A percentile compares a stretch with the other conserved stretches of the same genome.
These are phyloP conservation scores for Parochlus steinenii DNA, from an alignment of 2,888 invertebrate species.

Conservation along the genomic window DNA sequence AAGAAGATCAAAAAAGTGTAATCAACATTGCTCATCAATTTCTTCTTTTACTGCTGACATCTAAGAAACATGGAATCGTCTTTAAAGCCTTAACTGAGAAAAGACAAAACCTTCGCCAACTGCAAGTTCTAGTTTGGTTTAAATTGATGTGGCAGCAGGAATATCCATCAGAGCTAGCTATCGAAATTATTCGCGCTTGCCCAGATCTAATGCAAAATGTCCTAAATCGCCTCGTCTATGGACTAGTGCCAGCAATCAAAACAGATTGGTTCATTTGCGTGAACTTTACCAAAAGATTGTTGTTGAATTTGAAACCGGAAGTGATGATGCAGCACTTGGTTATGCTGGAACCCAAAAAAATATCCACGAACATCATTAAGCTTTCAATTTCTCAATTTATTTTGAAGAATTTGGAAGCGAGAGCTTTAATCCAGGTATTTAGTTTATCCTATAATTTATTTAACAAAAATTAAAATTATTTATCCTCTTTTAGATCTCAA, in stretches of 20 bases:
- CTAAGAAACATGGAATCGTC: constrained; percentile 57
- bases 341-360: constrained; percentile 4
- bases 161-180: constrained; percentile 42
- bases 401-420: constrained; percentile 20
- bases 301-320: constrained; percentile 1
- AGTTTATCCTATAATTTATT: too few species aligned
- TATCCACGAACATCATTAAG: constrained; percentile 8
- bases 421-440: constrained; percentile 19
- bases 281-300: constrained; percentile 7
- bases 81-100: constrained; percentile 45
- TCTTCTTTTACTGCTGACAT: constrained; percentile 56
- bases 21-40: constrained; percentile 45
- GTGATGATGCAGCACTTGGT: constrained; percentile 3
- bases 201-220: constrained; percentile 38
- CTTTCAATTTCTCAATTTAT: constrained; percentile 18
- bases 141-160: constrained; percentile 53
- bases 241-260: constrained; percentile 1
- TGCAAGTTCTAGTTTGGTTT: constrained; percentile 40
- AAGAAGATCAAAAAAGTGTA: constrained; percentile 35
- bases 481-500: too few species aligned
- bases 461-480: too few species aligned
- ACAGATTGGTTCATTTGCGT: constrained; percentile 10
- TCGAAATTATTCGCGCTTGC: constrained; percentile 46
- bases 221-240: constrained; percentile 5
- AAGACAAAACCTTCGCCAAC: constrained; percentile 24